Evolutionary conservation across 2,797 vertebrate species (phyloP).

Genomic region (Fistularia commersonii): DNA sequence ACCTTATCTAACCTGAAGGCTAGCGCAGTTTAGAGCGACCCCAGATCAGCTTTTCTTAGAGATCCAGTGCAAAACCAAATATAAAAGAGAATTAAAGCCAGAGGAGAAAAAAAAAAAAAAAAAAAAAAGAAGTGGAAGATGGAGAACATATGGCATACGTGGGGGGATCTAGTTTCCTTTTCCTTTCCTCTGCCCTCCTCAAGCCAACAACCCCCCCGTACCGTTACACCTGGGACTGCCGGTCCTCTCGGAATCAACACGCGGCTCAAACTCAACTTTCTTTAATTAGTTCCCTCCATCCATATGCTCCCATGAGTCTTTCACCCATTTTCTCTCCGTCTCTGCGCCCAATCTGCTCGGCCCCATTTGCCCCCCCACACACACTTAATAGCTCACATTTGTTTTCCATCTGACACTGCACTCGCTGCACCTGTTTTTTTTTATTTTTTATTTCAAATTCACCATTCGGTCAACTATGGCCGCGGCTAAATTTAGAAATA

Average conservation of each 20-base stretch:
- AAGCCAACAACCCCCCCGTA: not conserved
- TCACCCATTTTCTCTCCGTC: conserved; percentile 12
- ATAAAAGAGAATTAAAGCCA: conserved; percentile 35
- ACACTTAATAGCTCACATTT: not conserved
- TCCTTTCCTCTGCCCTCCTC: conserved; percentile 13
- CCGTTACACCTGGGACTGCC: conserved; percentile 45
- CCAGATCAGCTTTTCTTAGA: conserved; percentile 10
- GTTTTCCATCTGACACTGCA: not conserved
- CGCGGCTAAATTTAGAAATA: too few species aligned
- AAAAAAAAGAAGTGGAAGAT: conserved; percentile 26
- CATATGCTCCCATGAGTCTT: conserved; percentile 31
- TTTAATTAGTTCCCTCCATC: conserved; percentile 49
- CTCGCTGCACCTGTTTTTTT: not conserved
- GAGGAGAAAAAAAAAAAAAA: too few species aligned
- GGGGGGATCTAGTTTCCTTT: conserved; percentile 46
- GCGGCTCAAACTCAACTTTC: conserved; percentile 54
- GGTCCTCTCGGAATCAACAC: conserved; percentile 49
- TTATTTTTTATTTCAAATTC: too few species aligned
- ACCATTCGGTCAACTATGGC: too few species aligned
- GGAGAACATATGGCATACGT: conserved; percentile 43
- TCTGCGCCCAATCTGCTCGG: conserved; percentile 10
- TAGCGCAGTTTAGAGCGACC: not conserved
- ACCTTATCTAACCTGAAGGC: conserved; percentile 33
- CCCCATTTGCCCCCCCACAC: not conserved
- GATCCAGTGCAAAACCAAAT: conserved; percentile 14